Conservation (phyloP, 2,113 vertebrate genomes). For the Melozone crissalis region DNA sequence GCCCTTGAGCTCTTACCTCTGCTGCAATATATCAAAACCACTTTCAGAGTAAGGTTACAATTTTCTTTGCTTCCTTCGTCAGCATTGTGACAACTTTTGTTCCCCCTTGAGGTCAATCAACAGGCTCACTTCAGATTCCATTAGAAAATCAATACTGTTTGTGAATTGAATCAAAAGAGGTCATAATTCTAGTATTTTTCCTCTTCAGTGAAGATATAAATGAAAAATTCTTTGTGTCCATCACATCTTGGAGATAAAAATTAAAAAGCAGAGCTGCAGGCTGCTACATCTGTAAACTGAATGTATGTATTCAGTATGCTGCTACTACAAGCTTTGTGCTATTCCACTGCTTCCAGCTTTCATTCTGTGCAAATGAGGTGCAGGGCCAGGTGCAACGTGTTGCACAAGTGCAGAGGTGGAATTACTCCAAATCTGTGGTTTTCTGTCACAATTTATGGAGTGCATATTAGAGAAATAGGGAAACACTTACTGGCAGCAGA, state of each 20-base stretch:
- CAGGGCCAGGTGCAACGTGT: neutral
- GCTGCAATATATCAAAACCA: neutral
- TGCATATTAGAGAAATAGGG: neutral
- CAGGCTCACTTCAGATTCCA: conserved; percentile 51
- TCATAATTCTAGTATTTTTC: conserved; percentile 41
- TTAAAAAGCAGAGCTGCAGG: neutral
- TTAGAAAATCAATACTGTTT: conserved; percentile 65
- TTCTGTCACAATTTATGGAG: neutral
- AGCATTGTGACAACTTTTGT: conserved; percentile 9
- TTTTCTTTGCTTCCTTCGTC: conserved; percentile 37
- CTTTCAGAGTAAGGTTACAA: neutral
- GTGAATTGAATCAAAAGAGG: conserved; percentile 54
- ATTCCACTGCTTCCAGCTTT: neutral
- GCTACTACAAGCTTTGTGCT: neutral
- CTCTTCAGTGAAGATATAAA: conserved; percentile 28
- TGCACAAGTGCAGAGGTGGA: neutral
- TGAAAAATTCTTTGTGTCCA: conserved; percentile 29
- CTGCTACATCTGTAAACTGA: neutral
- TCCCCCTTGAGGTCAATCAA: conserved; percentile 30
- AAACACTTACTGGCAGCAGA: neutral
- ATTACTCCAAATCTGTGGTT: neutral
- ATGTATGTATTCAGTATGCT: neutral
- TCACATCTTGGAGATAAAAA: neutral
- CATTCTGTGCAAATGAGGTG: neutral
- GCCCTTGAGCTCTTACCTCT: neutral